These are phyloP conservation scores for Drosophila kanekoi DNA, from an alignment of 2,888 invertebrate species.

Conservation along the genomic window DNA sequence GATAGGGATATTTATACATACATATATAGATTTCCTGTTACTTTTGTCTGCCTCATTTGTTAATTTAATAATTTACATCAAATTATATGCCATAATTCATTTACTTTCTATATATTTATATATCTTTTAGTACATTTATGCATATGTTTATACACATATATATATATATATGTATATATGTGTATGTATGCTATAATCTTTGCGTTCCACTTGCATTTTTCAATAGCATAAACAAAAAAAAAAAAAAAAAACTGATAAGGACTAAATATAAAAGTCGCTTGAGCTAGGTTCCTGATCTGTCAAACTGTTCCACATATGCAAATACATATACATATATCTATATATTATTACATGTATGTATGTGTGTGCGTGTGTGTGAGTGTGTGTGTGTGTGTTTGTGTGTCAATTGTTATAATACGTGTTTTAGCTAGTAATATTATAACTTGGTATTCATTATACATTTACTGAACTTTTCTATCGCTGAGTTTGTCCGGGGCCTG, in stretches of 20 bases:
- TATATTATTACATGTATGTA: slow-evolving; percentile 14
- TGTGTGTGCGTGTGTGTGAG: neutral
- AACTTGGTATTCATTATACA: slow-evolving; percentile 22
- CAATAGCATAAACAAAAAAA: slow-evolving; percentile 40
- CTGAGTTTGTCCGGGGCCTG: slow-evolving; percentile 54
- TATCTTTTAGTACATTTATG: slow-evolving; percentile 31
- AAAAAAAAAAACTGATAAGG: slow-evolving; percentile 31
- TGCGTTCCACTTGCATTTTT: slow-evolving; percentile 5
- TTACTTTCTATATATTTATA: slow-evolving; percentile 60
- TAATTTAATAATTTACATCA: slow-evolving; percentile 68
- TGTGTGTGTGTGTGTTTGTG: neutral
- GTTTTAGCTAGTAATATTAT: slow-evolving; percentile 34
- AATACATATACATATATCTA: slow-evolving; percentile 8
- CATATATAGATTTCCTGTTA: slow-evolving; percentile 16
- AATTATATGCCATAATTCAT: slow-evolving; percentile 58
- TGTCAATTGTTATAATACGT: slow-evolving; percentile 33
- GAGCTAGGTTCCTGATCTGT: slow-evolving; percentile 76
- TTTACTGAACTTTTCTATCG: slow-evolving; percentile 32
- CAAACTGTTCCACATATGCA: slow-evolving; percentile 34
- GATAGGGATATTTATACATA: slow-evolving; percentile 9
- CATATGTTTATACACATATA: slow-evolving; percentile 39
- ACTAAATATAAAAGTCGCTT: slow-evolving; percentile 55
- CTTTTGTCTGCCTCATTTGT: slow-evolving; percentile 16
- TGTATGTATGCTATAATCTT: slow-evolving; percentile 30
- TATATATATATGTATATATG: slow-evolving; percentile 24